Percentiles rank a stretch among this genome's conserved stretches.
Evolutionary conservation across 1,140 invertebrate species (phyloP).

Genomic region (Ctenoplectra terminalis): DNA sequence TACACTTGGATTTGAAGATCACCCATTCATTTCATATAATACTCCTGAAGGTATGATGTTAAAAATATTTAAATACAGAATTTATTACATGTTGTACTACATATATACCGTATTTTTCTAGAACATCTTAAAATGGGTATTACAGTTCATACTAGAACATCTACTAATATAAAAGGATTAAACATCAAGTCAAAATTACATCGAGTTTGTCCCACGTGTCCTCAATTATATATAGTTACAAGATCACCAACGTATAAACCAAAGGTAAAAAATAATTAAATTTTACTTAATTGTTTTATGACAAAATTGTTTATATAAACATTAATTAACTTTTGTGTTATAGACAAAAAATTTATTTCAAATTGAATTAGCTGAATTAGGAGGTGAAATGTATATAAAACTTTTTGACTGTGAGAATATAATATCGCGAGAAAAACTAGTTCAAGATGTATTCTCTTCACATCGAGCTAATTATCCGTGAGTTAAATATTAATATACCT

Average conservation of each 20-base stretch:
- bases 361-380: slow-evolving; percentile 80
- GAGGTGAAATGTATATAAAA: slow-evolving; percentile 78
- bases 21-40: slow-evolving; percentile 78
- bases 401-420: slow-evolving; percentile 81
- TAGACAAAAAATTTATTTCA: slow-evolving; percentile 71
- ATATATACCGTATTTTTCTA: slow-evolving; percentile 43
- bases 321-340: slow-evolving; percentile 29
- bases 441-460: slow-evolving; percentile 79
- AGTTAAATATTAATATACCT: slow-evolving; percentile 58
- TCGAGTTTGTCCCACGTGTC: slow-evolving; percentile 73
- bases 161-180: slow-evolving; percentile 75
- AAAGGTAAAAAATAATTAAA: slow-evolving; percentile 67
- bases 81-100: slow-evolving; percentile 6
- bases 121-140: slow-evolving; percentile 77
- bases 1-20: slow-evolving; percentile 77
- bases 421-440: slow-evolving; percentile 75
- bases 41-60: slow-evolving; percentile 72
- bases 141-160: slow-evolving; percentile 75
- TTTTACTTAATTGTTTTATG: background rate
- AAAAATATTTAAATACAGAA: background rate
- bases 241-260: slow-evolving; percentile 65
- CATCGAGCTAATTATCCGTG: slow-evolving; percentile 83
- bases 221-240: slow-evolving; percentile 72
- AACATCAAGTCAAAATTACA: slow-evolving; percentile 70
- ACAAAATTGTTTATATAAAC: slow-evolving; percentile 9